Evolutionary conservation across 2,888 invertebrate genomes (phyloP), one percentile per base, ranked within the genome.

Genomic region (Carabus problematicus): DNA sequence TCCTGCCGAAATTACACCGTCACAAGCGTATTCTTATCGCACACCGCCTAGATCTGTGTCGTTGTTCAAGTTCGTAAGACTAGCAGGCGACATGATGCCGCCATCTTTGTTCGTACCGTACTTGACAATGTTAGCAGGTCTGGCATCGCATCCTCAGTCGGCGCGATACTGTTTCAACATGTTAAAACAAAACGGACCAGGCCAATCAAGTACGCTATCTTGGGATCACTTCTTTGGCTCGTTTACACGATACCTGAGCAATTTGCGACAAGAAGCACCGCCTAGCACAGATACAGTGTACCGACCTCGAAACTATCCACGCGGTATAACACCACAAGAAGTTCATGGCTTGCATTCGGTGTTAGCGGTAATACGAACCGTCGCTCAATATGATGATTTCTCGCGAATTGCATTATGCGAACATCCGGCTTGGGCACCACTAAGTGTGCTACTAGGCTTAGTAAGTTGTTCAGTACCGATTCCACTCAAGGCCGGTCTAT

Each of bases 221-320:
- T 93, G 93, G 92, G 93, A 94, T 77, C 94, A 94, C 77, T 93
- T 95, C 77, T 94, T 94, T 77, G 84, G 84, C 41, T 93, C 95
- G 0, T 85, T 97, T 59, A 88, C 85, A 8, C 84, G 88, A 58
- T 92, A 92, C 76, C 89, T 91, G 79, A 84, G 85, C 83, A 91
- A 82, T 77, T 84, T 92, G 14, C 86, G 91, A n/a, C 88, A 88
- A 64, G 92, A 91, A 77, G 83, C 88, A 4, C 84, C 87, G 0
- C 87, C 90, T 4, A 85, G 84, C 8, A 83, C 86, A 18, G 91
- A 91, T 75, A 87, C 88, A 1, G 85, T 90, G 8, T 91, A 90
- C 74, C 84, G 87, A 42, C 85, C 83, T 70, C 82, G 85, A 11
- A 80, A 80, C 16, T 59, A 72, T 78, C 84, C 79, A 79, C 85